Base-by-base conservation (phyloP, 2,113 vertebrate genomes). In the Oryzias javanicus region DNA sequence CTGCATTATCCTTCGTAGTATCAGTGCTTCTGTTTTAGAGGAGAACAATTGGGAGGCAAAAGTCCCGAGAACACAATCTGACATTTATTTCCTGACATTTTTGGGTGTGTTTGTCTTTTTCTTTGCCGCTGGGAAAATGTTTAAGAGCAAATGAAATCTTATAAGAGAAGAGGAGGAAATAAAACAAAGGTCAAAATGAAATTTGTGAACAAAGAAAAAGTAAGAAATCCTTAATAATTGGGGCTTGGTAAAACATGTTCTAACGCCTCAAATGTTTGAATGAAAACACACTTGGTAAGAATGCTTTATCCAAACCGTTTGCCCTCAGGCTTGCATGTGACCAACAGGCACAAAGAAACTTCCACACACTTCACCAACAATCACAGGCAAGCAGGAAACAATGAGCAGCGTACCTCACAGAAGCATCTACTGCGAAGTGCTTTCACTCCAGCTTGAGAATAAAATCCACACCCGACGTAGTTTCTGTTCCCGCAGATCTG, bases 341-440 rank as follows among this genome's bases (percentile, higher is more conserved):
- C 51, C 17, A 18, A 35, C 29, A 53, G 17, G 41, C 18, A n/a
- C 13, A 14, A 53, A 62, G 45, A 24, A 53, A 49, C 46, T 49
- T 27, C 65, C 29, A 67, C 47, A 20, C 63, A 58, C 42, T 29
- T 42, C 46, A 56, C 35, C 35, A 24, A 53, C 58, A 67, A 45
- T 46, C 45, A 27, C 1, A 29, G 16, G 68, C 22, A 56, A 54
- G 27, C 22, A 55, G 24, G 20, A 60, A 14, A 67, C 49, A 56
- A 51, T 61, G 24, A 51, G 24, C 20, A 52, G 42, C 56, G 14
- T 85, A 91, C 91, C 89, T 91, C 74, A 82, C 19, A 55, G 66
- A 20, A 51, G 78, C 64, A 46, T 55, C 59, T 58, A 16, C 15
- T 53, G 57, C 7, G 5, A 25, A 25, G 15, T 58, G 14, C 57